These are phyloP conservation scores for Cephalopholis sonnerati DNA, from an alignment of 2,113 vertebrate species.

Conservation along the genomic window DNA sequence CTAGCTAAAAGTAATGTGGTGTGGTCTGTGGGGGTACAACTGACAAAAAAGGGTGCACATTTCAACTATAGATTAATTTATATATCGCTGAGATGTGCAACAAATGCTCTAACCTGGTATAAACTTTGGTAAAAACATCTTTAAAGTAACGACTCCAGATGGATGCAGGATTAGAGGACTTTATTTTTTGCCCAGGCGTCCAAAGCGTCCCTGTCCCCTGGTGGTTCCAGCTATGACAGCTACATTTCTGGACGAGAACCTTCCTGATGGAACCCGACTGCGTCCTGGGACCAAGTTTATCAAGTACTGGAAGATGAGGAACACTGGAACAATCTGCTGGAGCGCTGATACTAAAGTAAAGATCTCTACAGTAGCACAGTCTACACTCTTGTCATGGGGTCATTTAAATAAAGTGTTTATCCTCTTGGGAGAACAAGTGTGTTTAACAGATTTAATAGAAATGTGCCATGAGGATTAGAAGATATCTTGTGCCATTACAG, in stretches of 20 bases:
- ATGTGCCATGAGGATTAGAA: neutral
- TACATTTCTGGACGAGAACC: slow-evolving; percentile 95
- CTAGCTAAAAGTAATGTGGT: neutral
- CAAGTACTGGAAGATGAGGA: slow-evolving; percentile 99
- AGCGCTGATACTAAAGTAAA: slow-evolving; percentile 91
- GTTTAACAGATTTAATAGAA: neutral
- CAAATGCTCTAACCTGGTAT: neutral
- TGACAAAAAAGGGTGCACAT: neutral
- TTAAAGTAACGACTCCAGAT: neutral
- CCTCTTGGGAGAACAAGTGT: neutral
- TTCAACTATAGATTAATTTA: neutral
- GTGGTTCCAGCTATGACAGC: slow-evolving; percentile 91
- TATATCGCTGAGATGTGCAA: neutral
- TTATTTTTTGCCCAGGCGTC: slow-evolving; percentile 79
- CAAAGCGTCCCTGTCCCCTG: slow-evolving; percentile 88
- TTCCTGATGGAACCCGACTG: slow-evolving; percentile 94
- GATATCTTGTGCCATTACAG: neutral
- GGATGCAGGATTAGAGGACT: neutral
- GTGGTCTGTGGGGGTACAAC: neutral
- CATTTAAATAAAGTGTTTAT: neutral
- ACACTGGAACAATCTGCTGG: slow-evolving; percentile 93
- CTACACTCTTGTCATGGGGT: neutral
- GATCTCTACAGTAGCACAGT: too few relatives aligned
- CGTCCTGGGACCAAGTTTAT: slow-evolving; percentile 94
- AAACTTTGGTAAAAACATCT: neutral